Conservation (phyloP, 2,888 invertebrate genomes). For the Brachyptera risi region DNA sequence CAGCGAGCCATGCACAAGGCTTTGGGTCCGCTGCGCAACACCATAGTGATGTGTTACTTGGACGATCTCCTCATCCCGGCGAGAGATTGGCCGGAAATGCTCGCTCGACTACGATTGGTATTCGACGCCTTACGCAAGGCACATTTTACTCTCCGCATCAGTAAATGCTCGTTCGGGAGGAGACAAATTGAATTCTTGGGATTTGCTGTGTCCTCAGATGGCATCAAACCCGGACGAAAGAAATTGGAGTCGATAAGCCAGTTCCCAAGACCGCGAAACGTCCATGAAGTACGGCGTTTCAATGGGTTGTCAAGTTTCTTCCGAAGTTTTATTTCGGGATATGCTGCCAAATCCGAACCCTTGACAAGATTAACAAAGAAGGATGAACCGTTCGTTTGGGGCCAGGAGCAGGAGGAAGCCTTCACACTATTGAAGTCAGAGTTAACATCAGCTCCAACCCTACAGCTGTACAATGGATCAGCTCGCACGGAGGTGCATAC, state of each 20-base stretch:
- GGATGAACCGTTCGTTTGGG: neutral
- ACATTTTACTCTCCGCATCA: constrained; percentile 37
- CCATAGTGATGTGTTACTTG: constrained; percentile 36
- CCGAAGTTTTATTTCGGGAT: neutral
- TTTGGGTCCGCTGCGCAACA: constrained; percentile 32
- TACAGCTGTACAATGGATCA: constrained; percentile 32
- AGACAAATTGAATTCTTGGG: constrained; percentile 1
- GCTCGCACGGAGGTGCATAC: constrained; percentile 30
- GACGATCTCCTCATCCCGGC: constrained; percentile 39
- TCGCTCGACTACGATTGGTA: constrained; percentile 33
- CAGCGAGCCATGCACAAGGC: constrained; percentile 36
- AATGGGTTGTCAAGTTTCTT: neutral
- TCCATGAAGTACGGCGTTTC: neutral
- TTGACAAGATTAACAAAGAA: neutral
- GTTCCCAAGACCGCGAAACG: neutral
- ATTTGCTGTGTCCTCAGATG: neutral
- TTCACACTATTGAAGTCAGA: constrained; percentile 23
- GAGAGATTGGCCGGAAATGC: constrained; percentile 34
- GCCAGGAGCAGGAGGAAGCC: neutral
- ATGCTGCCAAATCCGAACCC: neutral
- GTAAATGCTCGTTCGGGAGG: constrained; percentile 37
- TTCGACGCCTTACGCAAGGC: constrained; percentile 34
- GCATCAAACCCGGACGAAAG: neutral
- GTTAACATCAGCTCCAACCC: constrained; percentile 30
- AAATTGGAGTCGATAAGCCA: neutral